Conservation (phyloP, 2,888 invertebrate genomes). For the Cheilosia vernalis region DNA sequence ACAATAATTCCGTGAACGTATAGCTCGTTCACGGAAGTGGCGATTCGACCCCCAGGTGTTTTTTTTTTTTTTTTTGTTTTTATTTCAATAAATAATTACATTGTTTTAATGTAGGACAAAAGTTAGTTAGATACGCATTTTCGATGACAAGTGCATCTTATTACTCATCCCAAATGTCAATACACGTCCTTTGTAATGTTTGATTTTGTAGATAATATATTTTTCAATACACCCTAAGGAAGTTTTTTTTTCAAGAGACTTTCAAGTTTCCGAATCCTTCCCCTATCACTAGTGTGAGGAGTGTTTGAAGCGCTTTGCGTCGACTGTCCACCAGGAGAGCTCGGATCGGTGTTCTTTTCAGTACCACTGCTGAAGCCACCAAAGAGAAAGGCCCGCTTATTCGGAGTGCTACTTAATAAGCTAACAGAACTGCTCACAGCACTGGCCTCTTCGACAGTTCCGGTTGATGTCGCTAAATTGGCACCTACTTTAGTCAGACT, state of each 20-base stretch:
- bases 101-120: too few relatives aligned
- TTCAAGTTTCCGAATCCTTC: constrained; percentile 85
- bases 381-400: constrained; percentile 81
- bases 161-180: too few relatives aligned
- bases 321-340: constrained; percentile 2
- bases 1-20: too few relatives aligned
- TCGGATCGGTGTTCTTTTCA: constrained; percentile 79
- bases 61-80: too few relatives aligned
- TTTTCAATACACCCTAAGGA: constrained; percentile 77
- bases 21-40: too few relatives aligned
- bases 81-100: too few relatives aligned
- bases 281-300: constrained; percentile 81
- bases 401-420: constrained; percentile 77
- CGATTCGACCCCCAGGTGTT: too few relatives aligned
- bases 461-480: constrained; percentile 7
- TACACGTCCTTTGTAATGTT: too few relatives aligned
- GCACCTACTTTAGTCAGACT: constrained; percentile 52
- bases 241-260: constrained; percentile 85
- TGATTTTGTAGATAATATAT: too few relatives aligned
- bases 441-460: constrained; percentile 10
- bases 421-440: constrained; percentile 56
- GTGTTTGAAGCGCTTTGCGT: constrained; percentile 70
- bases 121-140: too few relatives aligned
- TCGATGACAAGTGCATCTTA: too few relatives aligned
- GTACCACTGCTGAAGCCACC: constrained; percentile 76